Conservation (phyloP, 2,797 vertebrate genomes). For the Phrynocephalus guinanensis region DNA sequence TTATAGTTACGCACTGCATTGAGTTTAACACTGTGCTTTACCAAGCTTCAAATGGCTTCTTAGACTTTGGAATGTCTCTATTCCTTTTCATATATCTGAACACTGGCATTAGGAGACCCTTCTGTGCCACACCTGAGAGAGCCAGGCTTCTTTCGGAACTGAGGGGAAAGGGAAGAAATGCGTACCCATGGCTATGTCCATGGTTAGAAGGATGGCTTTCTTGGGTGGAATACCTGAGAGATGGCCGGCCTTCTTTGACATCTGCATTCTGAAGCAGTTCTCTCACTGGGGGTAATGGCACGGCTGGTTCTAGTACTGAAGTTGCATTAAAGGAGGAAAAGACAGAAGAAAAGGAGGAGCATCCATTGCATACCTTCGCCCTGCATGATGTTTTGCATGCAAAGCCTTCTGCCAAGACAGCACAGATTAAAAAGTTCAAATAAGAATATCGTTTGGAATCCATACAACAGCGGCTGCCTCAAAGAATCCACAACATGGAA, state of each 20-base stretch:
- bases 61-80: neutral
- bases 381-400: no score
- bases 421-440: neutral
- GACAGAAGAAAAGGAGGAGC: no score
- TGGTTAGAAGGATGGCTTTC: no score
- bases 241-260: no score
- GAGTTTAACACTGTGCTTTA: conserved; percentile 29
- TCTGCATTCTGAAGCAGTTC: neutral
- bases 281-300: neutral
- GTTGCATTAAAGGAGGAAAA: no score
- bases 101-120: neutral
- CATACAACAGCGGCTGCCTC: neutral
- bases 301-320: no score
- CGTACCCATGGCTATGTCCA: no score
- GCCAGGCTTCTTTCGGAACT: neutral
- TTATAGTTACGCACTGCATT: neutral
- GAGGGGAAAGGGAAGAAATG: neutral
- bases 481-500: neutral
- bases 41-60: neutral
- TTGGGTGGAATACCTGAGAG: no score
- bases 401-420: no score
- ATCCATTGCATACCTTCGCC: no score
- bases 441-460: neutral
- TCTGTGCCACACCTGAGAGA: neutral
- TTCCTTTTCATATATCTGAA: neutral